phyloP scores from a whole-genome alignment of 1,140 invertebrate genomes.

The Scaptomyza montana region DNA sequence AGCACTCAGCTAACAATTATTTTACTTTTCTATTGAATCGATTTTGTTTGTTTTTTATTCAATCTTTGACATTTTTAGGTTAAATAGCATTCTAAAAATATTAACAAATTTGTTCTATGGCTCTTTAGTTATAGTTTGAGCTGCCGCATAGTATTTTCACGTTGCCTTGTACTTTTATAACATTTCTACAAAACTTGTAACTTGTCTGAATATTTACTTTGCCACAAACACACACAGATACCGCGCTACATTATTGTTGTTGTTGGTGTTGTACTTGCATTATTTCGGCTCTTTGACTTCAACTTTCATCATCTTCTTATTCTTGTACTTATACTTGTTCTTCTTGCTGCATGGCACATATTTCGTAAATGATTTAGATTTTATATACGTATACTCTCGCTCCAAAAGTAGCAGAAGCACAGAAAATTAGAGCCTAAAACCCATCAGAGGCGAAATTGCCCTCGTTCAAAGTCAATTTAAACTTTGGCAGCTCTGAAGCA shows the following conservation, averaged over 20 bases:
- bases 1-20: too few species aligned
- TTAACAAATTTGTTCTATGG: background rate
- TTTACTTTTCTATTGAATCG: too few species aligned
- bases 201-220: conserved; percentile 22
- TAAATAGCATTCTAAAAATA: background rate
- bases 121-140: background rate
- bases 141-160: background rate
- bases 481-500: conserved; percentile 15
- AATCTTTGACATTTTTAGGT: background rate
- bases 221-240: conserved; percentile 14
- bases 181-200: background rate
- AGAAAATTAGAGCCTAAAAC: conserved; percentile 55
- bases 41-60: background rate
- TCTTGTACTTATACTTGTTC: conserved; percentile 38
- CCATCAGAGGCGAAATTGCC: background rate
- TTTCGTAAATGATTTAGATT: conserved; percentile 78
- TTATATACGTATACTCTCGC: conserved; percentile 18
- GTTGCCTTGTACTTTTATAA: background rate
- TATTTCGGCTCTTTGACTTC: conserved; percentile 70
- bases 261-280: conserved; percentile 51
- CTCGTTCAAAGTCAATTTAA: conserved; percentile 25
- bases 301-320: background rate
- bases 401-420: conserved; percentile 14
- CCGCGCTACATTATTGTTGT: conserved; percentile 22
- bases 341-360: conserved; percentile 48